Evolutionary conservation across 2,797 vertebrate genomes (phyloP), one percentile per base, ranked within the genome.

Genomic region (Coreius guichenoti): DNA sequence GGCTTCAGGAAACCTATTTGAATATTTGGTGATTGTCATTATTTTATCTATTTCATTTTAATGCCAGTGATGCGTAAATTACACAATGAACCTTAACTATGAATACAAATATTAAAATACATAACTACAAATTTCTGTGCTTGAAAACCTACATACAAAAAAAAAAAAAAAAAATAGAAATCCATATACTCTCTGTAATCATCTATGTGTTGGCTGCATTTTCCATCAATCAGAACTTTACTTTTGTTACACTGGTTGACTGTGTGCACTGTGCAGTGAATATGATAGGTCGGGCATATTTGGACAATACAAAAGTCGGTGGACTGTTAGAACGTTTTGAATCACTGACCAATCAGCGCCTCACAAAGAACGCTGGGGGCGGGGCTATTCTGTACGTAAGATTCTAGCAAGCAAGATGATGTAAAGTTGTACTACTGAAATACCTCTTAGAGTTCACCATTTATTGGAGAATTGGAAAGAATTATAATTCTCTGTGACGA

Each of bases 391-490:
- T 68, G 19, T 39, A 17, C 16, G 3, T 17, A 4, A 67, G 16
- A 69, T 17, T 39, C 9, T 5, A 23, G 19, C 1, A 23, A 67
- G 17, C 0, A 33, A 33, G 8, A 17, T 33, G 17, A 33, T 2
- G 31, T 9, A 67, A 31, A 7, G 7, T 8, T 33, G 3, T 19
- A 11, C 17, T 68, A 67, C 0, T 68, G 31, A 36, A 21, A 68
- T 33, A 21, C 8, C 31, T 16, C 1, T 3, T 14, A 3, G 58
- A 61, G n/a, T 17, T 6, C 61, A 0, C 8, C 0, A 16, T 31
- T 65, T 65, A 68, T 36, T 21, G 1, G 19, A 36, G 1, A 17
- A 2, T 4, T 36, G 0, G 1, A 1, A 36, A 36, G 0, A 21
- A 21, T 14, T n/a, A 19, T 3, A 19, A 73, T 73, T 49, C 8